Conservation (phyloP, 2,888 invertebrate species). For the Yponomeuta evonymella region DNA sequence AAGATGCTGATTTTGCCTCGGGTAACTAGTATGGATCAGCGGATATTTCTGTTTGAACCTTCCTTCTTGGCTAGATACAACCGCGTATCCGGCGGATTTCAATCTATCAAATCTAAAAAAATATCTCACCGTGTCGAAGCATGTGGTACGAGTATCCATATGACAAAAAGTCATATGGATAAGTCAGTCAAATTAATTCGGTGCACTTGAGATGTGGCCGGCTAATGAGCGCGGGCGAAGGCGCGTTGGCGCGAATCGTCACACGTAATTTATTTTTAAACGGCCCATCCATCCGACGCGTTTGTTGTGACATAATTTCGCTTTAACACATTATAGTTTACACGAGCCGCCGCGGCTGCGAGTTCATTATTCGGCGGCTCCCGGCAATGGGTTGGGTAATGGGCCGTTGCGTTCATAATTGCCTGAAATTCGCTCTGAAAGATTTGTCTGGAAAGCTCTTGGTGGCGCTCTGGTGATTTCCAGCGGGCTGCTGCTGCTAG, state of each 20-base stretch:
- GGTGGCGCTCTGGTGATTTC: no score
- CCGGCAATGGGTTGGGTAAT: not conserved
- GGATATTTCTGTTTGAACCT: no score
- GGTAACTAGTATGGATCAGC: no score
- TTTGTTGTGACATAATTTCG: slow-evolving; percentile 17
- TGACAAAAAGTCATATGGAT: no score
- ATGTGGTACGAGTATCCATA: no score
- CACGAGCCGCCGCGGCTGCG: not conserved
- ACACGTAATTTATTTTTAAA: slow-evolving; percentile 64
- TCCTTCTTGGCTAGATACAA: no score
- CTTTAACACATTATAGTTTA: slow-evolving; percentile 8
- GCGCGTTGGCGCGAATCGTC: slow-evolving; percentile 43
- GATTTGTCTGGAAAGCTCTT: no score
- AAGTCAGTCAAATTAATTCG: slow-evolving; percentile 40
- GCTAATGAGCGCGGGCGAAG: slow-evolving; percentile 37
- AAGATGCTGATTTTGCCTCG: no score
- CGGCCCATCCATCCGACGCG: slow-evolving; percentile 34
- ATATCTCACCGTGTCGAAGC: no score
- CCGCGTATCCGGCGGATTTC: no score
- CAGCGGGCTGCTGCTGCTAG: no score
- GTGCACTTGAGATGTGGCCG: slow-evolving; percentile 17
- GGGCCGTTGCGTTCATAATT: not conserved
- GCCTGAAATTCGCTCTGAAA: not conserved
- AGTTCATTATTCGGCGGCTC: not conserved
- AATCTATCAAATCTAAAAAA: no score